Percentiles rank a stretch among this genome's conserved stretches.
Evolutionary conservation across 2,888 invertebrate genomes (phyloP).

Genomic region (Drosophila prostipennis): DNA sequence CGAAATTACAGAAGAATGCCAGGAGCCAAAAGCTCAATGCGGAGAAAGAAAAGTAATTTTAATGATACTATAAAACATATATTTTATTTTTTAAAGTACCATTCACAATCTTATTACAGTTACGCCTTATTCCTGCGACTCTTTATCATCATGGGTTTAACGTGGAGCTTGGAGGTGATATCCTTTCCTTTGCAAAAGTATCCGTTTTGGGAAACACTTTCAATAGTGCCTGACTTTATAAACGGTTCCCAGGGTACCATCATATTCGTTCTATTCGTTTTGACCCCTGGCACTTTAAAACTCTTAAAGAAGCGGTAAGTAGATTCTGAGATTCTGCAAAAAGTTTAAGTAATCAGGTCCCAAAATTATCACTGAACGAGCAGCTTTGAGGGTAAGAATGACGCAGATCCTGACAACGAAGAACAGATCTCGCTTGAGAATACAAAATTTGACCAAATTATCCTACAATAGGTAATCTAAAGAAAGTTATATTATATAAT

Average conservation of each 20-base stretch:
- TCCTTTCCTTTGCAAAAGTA: constrained; percentile 86
- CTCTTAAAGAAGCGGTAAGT: constrained; percentile 61
- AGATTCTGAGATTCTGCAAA: too few species aligned
- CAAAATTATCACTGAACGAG: constrained; percentile 2
- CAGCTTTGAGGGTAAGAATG: constrained; percentile 50
- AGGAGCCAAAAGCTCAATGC: background rate
- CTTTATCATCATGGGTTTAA: constrained; percentile 93
- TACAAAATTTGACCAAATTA: constrained; percentile 13
- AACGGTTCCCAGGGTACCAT: constrained; percentile 68
- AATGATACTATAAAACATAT: too few species aligned
- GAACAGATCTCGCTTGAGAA: constrained; percentile 62
- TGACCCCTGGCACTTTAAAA: constrained; percentile 59
- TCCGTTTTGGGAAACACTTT: background rate
- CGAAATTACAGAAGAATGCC: background rate
- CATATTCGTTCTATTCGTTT: constrained; percentile 72
- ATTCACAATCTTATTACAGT: background rate
- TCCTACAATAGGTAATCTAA: background rate
- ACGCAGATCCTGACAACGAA: constrained; percentile 26
- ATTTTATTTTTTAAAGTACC: too few species aligned
- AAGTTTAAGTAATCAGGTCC: constrained; percentile 7
- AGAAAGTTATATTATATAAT: background rate
- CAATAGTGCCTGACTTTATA: constrained; percentile 41
- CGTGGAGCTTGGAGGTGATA: constrained; percentile 91
- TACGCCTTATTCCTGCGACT: constrained; percentile 88
- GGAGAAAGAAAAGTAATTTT: background rate